These are phyloP conservation scores for Tetragnatha versicolor DNA, from an alignment of 1,140 invertebrate species.

Conservation along the genomic window DNA sequence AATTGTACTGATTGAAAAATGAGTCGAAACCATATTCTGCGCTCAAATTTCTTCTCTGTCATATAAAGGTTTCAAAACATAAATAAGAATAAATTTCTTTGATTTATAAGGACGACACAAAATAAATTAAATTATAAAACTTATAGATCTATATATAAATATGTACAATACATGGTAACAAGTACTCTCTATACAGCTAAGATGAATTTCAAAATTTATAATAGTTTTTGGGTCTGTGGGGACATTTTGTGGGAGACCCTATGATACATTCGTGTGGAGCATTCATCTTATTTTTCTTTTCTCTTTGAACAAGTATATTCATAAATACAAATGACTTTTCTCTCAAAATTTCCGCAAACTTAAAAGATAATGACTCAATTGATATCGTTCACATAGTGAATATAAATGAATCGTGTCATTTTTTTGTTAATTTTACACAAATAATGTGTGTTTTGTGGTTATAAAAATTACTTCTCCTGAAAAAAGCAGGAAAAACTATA, in stretches of 20 bases:
- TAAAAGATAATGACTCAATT: no score
- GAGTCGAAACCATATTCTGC: not conserved
- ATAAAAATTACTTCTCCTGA: no score
- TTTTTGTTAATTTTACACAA: no score
- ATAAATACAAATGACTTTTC: not conserved
- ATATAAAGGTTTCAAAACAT: slow-evolving; percentile 1
- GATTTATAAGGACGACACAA: slow-evolving; percentile 44
- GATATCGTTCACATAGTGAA: no score
- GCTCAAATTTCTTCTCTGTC: not conserved
- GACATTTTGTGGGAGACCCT: not conserved
- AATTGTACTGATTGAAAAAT: no score
- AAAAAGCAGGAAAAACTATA: no score
- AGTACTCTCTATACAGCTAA: not conserved
- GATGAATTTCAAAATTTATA: not conserved
- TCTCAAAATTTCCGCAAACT: not conserved
- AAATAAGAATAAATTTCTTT: slow-evolving; percentile 47
- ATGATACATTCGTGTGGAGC: not conserved
- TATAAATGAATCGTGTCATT: no score
- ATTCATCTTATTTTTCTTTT: not conserved
- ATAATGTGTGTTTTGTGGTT: no score
- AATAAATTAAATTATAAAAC: slow-evolving; percentile 54
- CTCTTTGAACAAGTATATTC: not conserved
- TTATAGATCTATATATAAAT: no score
- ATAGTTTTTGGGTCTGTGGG: not conserved
- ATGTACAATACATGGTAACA: slow-evolving; percentile 39